Conservation (phyloP, 2,797 vertebrate species). For the Megaceryle alcyon region DNA sequence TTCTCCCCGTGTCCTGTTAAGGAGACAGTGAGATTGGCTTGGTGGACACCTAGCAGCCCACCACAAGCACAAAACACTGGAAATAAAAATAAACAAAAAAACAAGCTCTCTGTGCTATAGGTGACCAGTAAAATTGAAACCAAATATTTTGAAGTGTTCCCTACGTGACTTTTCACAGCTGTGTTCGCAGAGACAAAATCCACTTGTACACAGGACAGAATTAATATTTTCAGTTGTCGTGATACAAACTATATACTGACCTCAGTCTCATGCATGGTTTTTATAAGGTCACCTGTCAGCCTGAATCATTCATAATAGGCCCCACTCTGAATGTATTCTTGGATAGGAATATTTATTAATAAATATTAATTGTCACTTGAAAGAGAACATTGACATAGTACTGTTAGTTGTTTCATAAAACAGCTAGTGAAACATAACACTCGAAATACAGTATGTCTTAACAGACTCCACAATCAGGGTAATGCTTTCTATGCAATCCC, state of each 20-base stretch:
- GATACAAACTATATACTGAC: not conserved
- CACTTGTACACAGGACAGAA: not conserved
- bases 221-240: not conserved
- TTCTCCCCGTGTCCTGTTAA: not conserved
- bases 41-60: not conserved
- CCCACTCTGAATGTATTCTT: not conserved
- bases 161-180: not conserved
- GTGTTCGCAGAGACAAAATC: not conserved
- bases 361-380: not conserved
- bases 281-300: not conserved
- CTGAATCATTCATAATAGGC: not conserved
- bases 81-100: not conserved
- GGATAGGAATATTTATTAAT: not conserved
- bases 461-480: not conserved
- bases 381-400: not conserved
- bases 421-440: not conserved
- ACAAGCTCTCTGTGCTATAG: not conserved
- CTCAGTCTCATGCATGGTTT: rapidly evolving
- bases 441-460: not conserved
- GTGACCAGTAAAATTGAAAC: not conserved
- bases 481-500: not conserved
- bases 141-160: not conserved
- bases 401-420: not conserved
- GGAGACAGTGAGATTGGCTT: not conserved
- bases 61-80: not conserved